phyloP scores from a whole-genome alignment of 2,113 vertebrate species.

The Himantopus leucocephalus region DNA sequence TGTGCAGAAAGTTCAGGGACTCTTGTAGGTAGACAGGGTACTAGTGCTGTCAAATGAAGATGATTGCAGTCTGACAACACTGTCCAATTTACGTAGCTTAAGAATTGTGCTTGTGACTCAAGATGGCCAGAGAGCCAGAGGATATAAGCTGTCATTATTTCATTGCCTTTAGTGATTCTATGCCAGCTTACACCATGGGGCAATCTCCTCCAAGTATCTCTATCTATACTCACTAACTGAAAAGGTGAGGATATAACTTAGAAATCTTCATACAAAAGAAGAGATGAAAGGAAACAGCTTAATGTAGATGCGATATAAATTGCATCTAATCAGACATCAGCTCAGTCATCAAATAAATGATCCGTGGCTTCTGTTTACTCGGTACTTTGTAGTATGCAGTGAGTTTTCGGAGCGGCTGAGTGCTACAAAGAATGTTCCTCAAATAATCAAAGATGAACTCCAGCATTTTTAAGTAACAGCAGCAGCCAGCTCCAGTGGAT shows the following conservation, averaged over 20 bases:
- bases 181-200: neutral
- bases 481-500: neutral
- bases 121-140: neutral
- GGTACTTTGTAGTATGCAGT: neutral
- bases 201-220: neutral
- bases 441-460: neutral
- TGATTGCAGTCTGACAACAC: neutral
- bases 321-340: neutral
- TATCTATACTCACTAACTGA: neutral
- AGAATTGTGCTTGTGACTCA: neutral
- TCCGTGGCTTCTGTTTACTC: neutral
- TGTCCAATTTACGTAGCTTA: neutral
- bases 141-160: neutral
- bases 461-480: neutral
- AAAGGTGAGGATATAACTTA: neutral
- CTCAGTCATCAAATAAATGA: neutral
- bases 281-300: neutral
- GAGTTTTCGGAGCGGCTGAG: neutral
- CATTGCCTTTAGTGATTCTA: neutral
- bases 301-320: neutral
- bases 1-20: neutral
- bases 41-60: neutral
- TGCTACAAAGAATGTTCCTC: neutral
- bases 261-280: neutral
- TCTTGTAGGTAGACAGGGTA: neutral